phyloP scores from a whole-genome alignment of 1,140 invertebrate genomes.

The Micrasema minimum region DNA sequence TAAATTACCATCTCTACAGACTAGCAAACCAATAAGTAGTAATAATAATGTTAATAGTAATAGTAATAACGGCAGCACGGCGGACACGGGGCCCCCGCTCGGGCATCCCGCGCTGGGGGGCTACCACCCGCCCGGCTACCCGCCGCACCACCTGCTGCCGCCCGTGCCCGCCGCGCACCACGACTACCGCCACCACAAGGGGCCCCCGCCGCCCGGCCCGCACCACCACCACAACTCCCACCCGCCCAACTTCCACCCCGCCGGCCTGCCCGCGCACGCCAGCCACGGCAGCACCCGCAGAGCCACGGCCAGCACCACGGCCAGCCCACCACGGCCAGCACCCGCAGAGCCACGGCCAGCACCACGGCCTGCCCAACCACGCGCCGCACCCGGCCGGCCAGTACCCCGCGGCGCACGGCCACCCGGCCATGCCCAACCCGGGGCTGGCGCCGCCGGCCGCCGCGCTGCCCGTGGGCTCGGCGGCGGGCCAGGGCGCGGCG shows the following conservation, averaged over 20 bases:
- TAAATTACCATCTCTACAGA: slow-evolving; percentile 47
- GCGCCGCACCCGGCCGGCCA: slow-evolving; percentile 49
- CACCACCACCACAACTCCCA: slow-evolving; percentile 52
- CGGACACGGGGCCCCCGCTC: slow-evolving; percentile 27
- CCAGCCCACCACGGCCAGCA: slow-evolving; percentile 43
- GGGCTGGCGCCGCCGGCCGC: slow-evolving; percentile 43
- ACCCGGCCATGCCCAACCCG: slow-evolving; percentile 42
- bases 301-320: slow-evolving; percentile 42
- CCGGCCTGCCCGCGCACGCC: neutral
- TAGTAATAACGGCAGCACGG: slow-evolving; percentile 35
- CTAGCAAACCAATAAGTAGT: slow-evolving; percentile 51
- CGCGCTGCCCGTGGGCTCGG: slow-evolving; percentile 42
- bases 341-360: slow-evolving; percentile 35
- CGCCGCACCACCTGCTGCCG: slow-evolving; percentile 44
- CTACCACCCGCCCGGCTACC: slow-evolving; percentile 46
- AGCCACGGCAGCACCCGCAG: slow-evolving; percentile 37
- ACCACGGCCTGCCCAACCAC: slow-evolving; percentile 37
- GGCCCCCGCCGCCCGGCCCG: slow-evolving; percentile 15
- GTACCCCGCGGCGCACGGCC: slow-evolving; percentile 50
- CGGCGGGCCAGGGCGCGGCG: slow-evolving; percentile 48
- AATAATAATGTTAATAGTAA: slow-evolving; percentile 46
- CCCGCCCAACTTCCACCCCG: slow-evolving; percentile 45
- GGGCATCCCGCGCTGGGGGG: slow-evolving; percentile 45
- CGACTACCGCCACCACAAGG: slow-evolving; percentile 59
- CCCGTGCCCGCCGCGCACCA: slow-evolving; percentile 55